phyloP scores from a whole-genome alignment of 2,113 vertebrate species.

The Halichoeres trimaculatus region DNA sequence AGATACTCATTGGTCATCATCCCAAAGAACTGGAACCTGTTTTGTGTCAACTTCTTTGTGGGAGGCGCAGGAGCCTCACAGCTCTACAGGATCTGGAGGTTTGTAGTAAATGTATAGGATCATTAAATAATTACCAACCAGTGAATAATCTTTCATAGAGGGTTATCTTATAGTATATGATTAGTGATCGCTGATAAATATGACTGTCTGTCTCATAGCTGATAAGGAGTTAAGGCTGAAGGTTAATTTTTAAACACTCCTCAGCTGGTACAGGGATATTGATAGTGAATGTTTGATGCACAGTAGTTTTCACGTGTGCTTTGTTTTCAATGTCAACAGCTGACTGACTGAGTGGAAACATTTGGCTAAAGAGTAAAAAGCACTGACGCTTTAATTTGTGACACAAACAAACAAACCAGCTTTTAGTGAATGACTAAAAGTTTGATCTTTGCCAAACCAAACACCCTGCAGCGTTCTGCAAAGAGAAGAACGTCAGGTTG shows the following conservation, averaged over 20 bases:
- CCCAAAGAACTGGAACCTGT: conserved; percentile 98
- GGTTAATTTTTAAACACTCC: conserved; percentile 20
- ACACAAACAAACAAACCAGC: not conserved
- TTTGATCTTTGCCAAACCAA: not conserved
- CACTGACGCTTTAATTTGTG: not conserved
- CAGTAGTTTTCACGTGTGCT: conserved; percentile 7
- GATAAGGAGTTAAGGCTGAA: conserved; percentile 1
- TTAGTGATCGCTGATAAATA: not conserved
- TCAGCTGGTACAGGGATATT: not conserved
- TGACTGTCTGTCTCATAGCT: not conserved
- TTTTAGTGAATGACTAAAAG: not conserved
- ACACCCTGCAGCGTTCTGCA: too few relatives aligned
- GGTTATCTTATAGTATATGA: not conserved
- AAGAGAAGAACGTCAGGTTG: too few relatives aligned
- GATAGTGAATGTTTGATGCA: conserved; percentile 29
- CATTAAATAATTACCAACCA: not conserved
- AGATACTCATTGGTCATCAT: conserved; percentile 98
- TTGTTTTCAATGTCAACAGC: conserved; percentile 3
- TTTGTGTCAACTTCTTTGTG: conserved; percentile 97
- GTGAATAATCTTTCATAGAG: not conserved
- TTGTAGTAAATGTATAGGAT: conserved; percentile 53
- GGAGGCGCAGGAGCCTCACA: conserved; percentile 91
- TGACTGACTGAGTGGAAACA: not conserved
- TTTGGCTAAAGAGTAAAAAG: not conserved
- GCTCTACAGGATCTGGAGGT: conserved; percentile 96